These are phyloP conservation scores for Sminthurides bifidus DNA, from an alignment of 1,140 invertebrate genomes.

Conservation along the genomic window DNA sequence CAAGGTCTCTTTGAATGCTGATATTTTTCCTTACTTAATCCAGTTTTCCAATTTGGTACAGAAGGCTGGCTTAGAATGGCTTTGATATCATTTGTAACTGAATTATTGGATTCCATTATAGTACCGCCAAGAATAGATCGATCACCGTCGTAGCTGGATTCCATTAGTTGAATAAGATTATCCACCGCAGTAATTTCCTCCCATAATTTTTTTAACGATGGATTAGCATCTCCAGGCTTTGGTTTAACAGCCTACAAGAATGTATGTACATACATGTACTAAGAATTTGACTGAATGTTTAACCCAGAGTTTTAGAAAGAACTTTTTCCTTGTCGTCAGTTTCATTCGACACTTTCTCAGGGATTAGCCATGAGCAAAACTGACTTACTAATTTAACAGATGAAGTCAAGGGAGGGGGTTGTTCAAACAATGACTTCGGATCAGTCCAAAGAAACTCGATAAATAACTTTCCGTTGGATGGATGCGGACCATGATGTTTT, in stretches of 20 bases:
- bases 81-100: not conserved
- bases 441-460: constrained; percentile 27
- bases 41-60: constrained; percentile 20
- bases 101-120: not conserved
- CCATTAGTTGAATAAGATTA: not conserved
- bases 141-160: not conserved
- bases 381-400: constrained; percentile 24
- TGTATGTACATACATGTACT: no score
- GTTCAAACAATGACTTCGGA: constrained; percentile 19
- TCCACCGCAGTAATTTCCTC: constrained; percentile 19
- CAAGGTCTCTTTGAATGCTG: no score
- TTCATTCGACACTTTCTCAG: no score
- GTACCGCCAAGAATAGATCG: not conserved
- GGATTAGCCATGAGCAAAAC: no score
- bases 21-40: constrained; percentile 9
- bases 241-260: constrained; percentile 17
- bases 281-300: no score
- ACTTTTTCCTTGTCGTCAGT: no score
- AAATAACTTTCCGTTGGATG: constrained; percentile 24
- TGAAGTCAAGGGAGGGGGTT: constrained; percentile 9
- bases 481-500: constrained; percentile 25
- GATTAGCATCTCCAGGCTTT: constrained; percentile 26
- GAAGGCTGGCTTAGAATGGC: constrained; percentile 9
- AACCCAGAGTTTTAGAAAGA: no score
- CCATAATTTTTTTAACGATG: constrained; percentile 22